Base-by-base conservation (phyloP, 92 coral and sea anemone species). In the Parazoanthus atlanticus region DNA sequence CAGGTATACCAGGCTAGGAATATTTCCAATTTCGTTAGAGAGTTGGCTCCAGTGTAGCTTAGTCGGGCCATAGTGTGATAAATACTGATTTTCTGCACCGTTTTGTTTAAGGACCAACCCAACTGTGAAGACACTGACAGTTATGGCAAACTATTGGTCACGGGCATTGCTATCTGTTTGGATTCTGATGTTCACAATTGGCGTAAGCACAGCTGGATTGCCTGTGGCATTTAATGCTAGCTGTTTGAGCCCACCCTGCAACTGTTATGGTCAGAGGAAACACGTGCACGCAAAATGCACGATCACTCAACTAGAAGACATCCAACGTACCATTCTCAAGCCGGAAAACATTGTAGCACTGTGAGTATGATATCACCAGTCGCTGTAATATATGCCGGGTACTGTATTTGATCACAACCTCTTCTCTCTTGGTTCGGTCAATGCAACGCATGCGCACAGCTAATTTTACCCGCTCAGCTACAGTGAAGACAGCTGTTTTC, bases 171-270 rank as follows among this genome's bases (percentile, higher is more conserved):
- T 56, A 56, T 78, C 64, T 3, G 82, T 8, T 8, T 32, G 34
- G 4, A 41, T 30, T 6, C 64, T 47, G 82, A 26, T 78, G 33
- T 26, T 43, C 1, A 47, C n/a, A 78, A 28, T 47, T 78, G 0
- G 13, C 2, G 13, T 15, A 66, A 78, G 40, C 66, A 28, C 47
- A 47, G 66, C 82, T 30, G 38, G 19, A 38, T 11, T 36, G 28
- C 81, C 49, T 41, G 81, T 23, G 56, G 38, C 28, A 25, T 11
- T 13, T 23, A 78, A 78, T 26, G 7, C 11, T 28, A 78, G 64
- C 19, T 78, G 82, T 46, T 78, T 78, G 66, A 78, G 82, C 66
- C 82, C 82, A 28, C 82, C 21, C 2, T 78, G 82, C 66, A 47
- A 26, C 36, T 78, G 82, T 49, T 78, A 8, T 2, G 82, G 82